A percentile compares a stretch with the other conserved stretches of the same genome.
Evolutionary conservation across 2,113 vertebrate species (phyloP).

Genomic region (Jaculus jaculus): DNA sequence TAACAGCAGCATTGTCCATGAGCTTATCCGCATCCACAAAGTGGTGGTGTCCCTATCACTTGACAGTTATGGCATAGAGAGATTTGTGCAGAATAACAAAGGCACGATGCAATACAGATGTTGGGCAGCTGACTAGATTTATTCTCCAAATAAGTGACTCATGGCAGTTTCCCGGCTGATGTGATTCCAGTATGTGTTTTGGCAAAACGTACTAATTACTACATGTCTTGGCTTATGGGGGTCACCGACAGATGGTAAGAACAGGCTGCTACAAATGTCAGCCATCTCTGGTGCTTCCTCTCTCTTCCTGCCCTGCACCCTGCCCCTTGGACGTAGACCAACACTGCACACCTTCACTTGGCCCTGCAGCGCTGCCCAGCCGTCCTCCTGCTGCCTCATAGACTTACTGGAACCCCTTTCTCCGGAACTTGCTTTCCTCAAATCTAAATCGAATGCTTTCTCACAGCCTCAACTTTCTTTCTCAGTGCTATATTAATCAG

Average conservation of each 20-base stretch:
- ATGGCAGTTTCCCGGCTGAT: neutral
- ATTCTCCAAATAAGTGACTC: conserved; percentile 43
- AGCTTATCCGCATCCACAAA: neutral
- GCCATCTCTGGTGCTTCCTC: neutral
- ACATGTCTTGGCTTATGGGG: neutral
- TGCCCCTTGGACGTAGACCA: neutral
- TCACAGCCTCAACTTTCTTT: neutral
- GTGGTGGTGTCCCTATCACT: neutral
- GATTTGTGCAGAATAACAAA: neutral
- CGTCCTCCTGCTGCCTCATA: neutral
- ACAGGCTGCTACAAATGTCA: too few species aligned
- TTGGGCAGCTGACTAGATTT: neutral
- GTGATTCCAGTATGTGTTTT: neutral
- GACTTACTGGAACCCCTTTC: neutral
- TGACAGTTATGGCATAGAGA: neutral
- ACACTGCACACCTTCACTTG: neutral
- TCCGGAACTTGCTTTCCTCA: neutral
- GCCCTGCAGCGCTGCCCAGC: neutral
- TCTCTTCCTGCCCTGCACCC: neutral
- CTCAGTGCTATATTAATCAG: neutral
- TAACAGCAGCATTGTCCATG: neutral
- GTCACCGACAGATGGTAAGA: neutral
- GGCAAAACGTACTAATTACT: neutral
- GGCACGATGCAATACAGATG: neutral
- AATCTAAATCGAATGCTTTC: neutral